Conservation (phyloP, 2,113 vertebrate species). For the Pachypanchax playfairii region DNA sequence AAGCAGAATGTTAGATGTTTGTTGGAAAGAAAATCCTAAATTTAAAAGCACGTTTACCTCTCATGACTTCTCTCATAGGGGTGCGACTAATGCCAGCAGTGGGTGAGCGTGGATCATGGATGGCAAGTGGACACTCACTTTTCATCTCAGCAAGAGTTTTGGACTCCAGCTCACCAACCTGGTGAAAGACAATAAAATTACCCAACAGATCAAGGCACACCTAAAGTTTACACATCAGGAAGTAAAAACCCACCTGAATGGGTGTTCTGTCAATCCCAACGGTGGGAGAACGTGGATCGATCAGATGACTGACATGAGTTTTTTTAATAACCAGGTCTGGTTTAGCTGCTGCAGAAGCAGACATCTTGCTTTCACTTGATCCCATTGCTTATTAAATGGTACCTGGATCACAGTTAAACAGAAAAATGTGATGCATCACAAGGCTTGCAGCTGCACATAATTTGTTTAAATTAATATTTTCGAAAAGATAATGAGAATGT, state of each 20-base stretch:
- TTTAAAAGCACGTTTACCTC: constrained; percentile 69
- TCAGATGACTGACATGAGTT: constrained; percentile 70
- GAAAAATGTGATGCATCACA: too few relatives aligned
- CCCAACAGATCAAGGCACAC: not conserved
- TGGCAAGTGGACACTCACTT: constrained; percentile 29
- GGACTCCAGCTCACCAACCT: constrained; percentile 52
- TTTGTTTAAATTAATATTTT: too few relatives aligned
- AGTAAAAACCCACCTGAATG: constrained; percentile 68
- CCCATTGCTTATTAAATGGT: constrained; percentile 79
- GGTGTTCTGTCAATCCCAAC: constrained; percentile 84
- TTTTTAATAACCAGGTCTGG: constrained; percentile 65
- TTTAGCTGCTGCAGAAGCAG: constrained; percentile 66
- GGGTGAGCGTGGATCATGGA: constrained; percentile 88
- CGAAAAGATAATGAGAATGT: too few relatives aligned
- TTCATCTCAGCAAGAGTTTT: constrained; percentile 31
- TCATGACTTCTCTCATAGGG: constrained; percentile 81
- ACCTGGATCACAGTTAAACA: not conserved
- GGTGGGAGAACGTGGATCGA: constrained; percentile 89
- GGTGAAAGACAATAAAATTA: not conserved
- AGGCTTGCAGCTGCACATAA: not conserved
- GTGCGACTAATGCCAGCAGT: constrained; percentile 85
- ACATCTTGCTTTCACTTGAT: constrained; percentile 80
- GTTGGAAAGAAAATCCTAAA: not conserved
- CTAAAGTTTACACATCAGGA: not conserved
- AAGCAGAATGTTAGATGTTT: not conserved